A percentile compares a stretch with the other conserved stretches of the same genome.
These are phyloP conservation scores for Bombus consobrinus DNA, from an alignment of 1,140 invertebrate genomes.

Conservation along the genomic window DNA sequence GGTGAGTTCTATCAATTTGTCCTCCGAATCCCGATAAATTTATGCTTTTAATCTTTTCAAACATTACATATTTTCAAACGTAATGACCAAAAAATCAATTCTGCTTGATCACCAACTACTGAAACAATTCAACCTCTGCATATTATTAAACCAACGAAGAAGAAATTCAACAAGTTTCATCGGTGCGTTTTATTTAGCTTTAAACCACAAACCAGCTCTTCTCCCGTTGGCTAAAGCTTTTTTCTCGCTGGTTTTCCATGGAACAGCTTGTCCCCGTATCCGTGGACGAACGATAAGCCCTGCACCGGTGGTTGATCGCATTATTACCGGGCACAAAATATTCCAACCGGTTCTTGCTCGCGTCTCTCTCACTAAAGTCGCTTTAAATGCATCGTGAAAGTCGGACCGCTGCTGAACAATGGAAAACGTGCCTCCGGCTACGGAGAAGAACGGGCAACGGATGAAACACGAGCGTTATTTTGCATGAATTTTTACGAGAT, in stretches of 20 bases:
- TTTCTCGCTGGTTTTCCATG: not conserved
- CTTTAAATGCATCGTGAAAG: conserved; percentile 45
- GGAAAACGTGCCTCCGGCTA: conserved; percentile 57
- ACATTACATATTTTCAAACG: too few species aligned
- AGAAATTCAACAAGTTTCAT: not conserved
- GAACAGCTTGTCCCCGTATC: not conserved
- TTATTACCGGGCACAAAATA: conserved; percentile 15
- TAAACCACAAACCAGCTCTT: not conserved
- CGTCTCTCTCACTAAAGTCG: conserved; percentile 5
- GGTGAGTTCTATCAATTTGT: too few species aligned
- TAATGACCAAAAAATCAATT: not conserved
- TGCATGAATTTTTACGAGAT: conserved; percentile 80
- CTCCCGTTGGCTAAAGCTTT: not conserved
- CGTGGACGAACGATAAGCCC: conserved; percentile 23
- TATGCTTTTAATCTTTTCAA: too few species aligned
- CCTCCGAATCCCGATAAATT: too few species aligned
- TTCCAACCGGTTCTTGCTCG: conserved; percentile 4
- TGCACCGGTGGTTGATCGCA: not conserved
- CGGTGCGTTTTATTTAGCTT: not conserved
- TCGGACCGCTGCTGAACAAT: conserved; percentile 39
- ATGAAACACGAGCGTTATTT: conserved; percentile 78
- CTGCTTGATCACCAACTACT: not conserved
- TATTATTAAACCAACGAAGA: not conserved
- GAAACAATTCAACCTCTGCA: not conserved
- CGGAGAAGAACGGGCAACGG: conserved; percentile 39